Conservation (phyloP, 2,888 invertebrate genomes). For the Caenorhabditis macrosperma region DNA sequence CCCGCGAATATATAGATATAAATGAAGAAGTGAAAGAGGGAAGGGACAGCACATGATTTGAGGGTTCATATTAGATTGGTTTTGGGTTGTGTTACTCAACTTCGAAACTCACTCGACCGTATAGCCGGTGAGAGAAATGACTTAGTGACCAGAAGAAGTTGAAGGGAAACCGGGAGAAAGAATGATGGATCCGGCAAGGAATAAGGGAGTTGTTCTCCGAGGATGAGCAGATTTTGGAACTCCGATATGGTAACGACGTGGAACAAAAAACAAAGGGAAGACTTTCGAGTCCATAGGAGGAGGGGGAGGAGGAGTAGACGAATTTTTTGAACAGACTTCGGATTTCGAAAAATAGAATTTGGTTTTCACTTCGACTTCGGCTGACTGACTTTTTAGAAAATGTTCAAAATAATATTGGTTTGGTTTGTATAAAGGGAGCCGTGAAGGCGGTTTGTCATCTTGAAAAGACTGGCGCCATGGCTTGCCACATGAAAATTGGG, state of each 20-base stretch:
- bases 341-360: conserved; percentile 44
- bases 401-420: conserved; percentile 52
- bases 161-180: not conserved
- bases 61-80: conserved; percentile 54
- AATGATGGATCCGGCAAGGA: not conserved
- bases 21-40: conserved; percentile 41
- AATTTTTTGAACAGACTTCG: conserved; percentile 14
- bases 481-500: conserved; percentile 5
- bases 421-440: conserved; percentile 9
- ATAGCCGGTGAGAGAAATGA: conserved; percentile 38
- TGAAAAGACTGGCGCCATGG: not conserved
- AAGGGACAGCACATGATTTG: conserved; percentile 51
- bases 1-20: conserved; percentile 44
- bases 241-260: conserved; percentile 35
- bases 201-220: conserved; percentile 10
- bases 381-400: conserved; percentile 52
- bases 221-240: conserved; percentile 1
- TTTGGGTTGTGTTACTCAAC: conserved; percentile 47
- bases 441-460: not conserved
- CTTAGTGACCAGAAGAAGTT: conserved; percentile 44
- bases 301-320: conserved; percentile 12
- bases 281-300: not conserved
- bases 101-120: conserved; percentile 51
- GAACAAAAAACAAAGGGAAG: conserved; percentile 39
- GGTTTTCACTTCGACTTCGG: conserved; percentile 39